Percentiles rank a stretch among this genome's conserved stretches.
Conservation (phyloP, 2,113 vertebrate genomes). For the Corythornis vintsioides region DNA sequence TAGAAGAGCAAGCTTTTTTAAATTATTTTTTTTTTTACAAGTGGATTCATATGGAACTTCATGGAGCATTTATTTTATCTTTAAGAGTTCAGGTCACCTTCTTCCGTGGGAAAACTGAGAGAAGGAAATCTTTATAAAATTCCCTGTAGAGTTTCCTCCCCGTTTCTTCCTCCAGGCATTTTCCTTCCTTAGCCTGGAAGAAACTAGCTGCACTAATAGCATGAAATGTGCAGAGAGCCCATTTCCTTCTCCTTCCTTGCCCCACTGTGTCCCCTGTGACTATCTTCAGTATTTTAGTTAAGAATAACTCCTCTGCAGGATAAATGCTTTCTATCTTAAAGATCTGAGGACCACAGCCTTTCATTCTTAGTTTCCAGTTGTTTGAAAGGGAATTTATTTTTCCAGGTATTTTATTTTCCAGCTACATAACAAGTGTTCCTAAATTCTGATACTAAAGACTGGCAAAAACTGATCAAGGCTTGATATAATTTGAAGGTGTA, state of each 20-base stretch:
- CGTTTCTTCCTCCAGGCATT: not conserved
- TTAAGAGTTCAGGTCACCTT: not conserved
- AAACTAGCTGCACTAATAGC: not conserved
- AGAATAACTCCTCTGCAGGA: not conserved
- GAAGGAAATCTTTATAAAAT: not conserved
- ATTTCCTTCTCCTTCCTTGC: not conserved
- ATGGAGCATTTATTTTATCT: conserved; percentile 1
- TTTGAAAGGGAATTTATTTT: not conserved
- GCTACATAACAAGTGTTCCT: not conserved
- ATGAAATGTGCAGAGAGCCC: not conserved
- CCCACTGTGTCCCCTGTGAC: not conserved
- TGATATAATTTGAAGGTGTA: not conserved
- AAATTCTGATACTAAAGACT: not conserved
- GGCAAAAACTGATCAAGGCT: not conserved
- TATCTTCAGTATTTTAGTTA: not conserved
- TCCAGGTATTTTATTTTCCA: not conserved
- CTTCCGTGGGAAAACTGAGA: not conserved
- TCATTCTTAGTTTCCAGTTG: not conserved
- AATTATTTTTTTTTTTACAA: not conserved
- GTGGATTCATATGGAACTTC: not conserved
- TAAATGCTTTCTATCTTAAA: not conserved
- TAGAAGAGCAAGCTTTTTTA: not conserved
- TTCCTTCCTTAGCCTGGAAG: not conserved
- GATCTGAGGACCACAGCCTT: not conserved
- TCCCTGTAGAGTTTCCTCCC: not conserved